A percentile compares a stretch with the other conserved stretches of the same genome.
These are phyloP conservation scores for Beris chalybata DNA, from an alignment of 2,888 invertebrate species.

Conservation along the genomic window DNA sequence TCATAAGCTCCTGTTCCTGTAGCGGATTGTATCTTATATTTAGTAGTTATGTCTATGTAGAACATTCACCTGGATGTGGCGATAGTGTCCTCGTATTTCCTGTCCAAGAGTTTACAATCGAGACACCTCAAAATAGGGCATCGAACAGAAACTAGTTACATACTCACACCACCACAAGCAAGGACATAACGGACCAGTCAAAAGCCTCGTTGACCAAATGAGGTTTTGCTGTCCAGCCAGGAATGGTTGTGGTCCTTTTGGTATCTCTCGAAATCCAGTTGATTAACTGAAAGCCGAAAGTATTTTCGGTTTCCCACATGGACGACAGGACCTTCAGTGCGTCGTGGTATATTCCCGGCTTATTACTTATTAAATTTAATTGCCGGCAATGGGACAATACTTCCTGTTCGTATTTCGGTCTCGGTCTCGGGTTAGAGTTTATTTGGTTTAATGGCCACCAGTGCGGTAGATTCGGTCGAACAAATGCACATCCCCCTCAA, in stretches of 20 bases:
- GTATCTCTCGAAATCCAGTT: conserved; percentile 9
- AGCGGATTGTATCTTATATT: too few relatives aligned
- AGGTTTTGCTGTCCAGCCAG: conserved; percentile 11
- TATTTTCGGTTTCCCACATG: conserved; percentile 32
- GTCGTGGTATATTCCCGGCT: conserved; percentile 24
- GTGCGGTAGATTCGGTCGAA: conserved; percentile 31
- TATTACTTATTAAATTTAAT: conserved; percentile 39
- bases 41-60: too few relatives aligned
- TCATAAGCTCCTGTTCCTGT: too few relatives aligned
- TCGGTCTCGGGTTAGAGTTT: conserved; percentile 19
- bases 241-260: neutral
- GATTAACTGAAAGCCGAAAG: conserved; percentile 34
- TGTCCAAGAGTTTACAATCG: too few relatives aligned
- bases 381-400: conserved; percentile 29
- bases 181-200: neutral
- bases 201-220: conserved; percentile 23
- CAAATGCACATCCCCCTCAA: conserved; percentile 22
- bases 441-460: conserved; percentile 31
- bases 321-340: neutral
- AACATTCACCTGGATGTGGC: too few relatives aligned
- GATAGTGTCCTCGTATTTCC: too few relatives aligned
- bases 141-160: too few relatives aligned
- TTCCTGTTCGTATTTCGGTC: conserved; percentile 20
- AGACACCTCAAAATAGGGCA: too few relatives aligned
- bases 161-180: too few relatives aligned